A percentile compares a stretch with the other conserved stretches of the same genome.
phyloP scores from a whole-genome alignment of 2,888 invertebrate genomes.

The Philereme transversata region DNA sequence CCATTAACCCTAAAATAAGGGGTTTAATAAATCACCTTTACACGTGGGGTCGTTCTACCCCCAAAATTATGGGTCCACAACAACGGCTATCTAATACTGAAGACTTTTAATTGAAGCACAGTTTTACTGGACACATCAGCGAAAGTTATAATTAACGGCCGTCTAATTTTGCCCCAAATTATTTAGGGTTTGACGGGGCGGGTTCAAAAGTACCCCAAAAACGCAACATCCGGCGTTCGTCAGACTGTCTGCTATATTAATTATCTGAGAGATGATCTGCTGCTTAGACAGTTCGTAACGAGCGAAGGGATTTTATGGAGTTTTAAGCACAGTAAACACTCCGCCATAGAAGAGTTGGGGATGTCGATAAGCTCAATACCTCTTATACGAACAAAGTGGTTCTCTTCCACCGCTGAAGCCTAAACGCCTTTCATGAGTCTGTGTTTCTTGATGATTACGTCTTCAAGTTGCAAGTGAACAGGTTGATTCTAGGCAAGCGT shows the following conservation, averaged over 20 bases:
- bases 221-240: slow-evolving; percentile 31
- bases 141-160: slow-evolving; percentile 75
- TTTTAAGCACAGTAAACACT: too few species aligned
- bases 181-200: slow-evolving; percentile 64
- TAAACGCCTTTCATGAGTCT: too few species aligned
- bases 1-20: slow-evolving; percentile 33
- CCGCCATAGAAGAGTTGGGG: too few species aligned
- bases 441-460: too few species aligned
- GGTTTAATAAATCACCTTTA: slow-evolving; percentile 38
- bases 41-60: slow-evolving; percentile 27
- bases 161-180: slow-evolving; percentile 64
- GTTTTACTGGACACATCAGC: slow-evolving; percentile 60
- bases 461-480: too few species aligned
- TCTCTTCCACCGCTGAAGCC: too few species aligned
- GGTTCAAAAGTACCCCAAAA: slow-evolving; percentile 37
- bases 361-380: too few species aligned
- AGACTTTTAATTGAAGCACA: slow-evolving; percentile 69
- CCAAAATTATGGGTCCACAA: slow-evolving; percentile 43
- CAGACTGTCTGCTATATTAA: slow-evolving; percentile 35
- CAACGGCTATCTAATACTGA: slow-evolving; percentile 52
- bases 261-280: slow-evolving; percentile 26
- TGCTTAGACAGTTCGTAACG: slow-evolving; percentile 2
- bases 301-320: background rate
- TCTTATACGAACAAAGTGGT: too few species aligned
- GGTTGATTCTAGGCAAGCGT: too few species aligned